Evolutionary conservation across 2,113 vertebrate genomes (phyloP).

Genomic region (Psittacula cyanocephala): DNA sequence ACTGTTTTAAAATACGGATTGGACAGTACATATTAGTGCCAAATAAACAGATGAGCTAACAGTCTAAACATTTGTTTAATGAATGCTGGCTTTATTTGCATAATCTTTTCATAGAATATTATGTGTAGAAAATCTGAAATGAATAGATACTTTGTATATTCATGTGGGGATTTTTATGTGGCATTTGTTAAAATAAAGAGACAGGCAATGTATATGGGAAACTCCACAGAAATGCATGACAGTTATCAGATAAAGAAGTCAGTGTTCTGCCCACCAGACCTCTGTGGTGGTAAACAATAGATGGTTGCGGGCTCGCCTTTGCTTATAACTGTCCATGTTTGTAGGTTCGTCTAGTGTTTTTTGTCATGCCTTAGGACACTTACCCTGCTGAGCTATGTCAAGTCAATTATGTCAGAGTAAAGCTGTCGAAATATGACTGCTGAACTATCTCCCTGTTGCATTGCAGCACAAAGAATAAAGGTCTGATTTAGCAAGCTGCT

Average conservation of each 20-base stretch:
- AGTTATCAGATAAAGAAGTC: constrained; percentile 40
- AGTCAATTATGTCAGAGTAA: constrained; percentile 59
- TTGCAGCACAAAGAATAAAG: neutral
- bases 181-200: constrained; percentile 6
- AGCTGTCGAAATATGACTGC: neutral
- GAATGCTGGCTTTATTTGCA: neutral
- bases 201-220: neutral
- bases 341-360: constrained; percentile 15
- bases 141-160: neutral
- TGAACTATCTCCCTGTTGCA: neutral
- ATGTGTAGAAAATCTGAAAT: neutral
- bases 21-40: neutral
- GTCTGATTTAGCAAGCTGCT: neutral
- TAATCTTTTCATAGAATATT: neutral
- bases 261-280: constrained; percentile 39
- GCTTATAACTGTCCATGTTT: constrained; percentile 59
- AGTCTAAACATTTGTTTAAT: neutral
- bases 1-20: neutral
- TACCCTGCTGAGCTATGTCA: constrained; percentile 48
- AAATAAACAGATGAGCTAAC: neutral
- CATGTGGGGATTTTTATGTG: neutral
- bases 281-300: constrained; percentile 17
- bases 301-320: neutral
- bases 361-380: constrained; percentile 47
- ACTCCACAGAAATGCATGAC: neutral